Base-by-base conservation (phyloP, 2,888 invertebrate genomes). In the Anaspis maculata region DNA sequence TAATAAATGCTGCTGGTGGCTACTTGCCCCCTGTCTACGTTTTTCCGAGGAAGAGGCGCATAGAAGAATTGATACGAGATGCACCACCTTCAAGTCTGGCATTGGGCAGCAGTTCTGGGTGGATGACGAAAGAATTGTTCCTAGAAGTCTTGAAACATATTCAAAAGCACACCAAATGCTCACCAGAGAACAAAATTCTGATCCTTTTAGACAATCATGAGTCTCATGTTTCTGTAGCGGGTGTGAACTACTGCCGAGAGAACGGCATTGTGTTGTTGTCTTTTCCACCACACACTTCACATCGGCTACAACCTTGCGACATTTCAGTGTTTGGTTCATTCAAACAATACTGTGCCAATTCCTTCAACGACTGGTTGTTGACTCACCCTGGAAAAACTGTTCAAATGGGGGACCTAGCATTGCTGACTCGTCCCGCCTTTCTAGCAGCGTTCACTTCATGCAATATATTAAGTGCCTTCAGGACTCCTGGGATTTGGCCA, bases 131-230 rank as follows among this genome's bases (percentile, higher is more conserved):
- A 12, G 28, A 21, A 25, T 22, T 29, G 19, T 43, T 48, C 39
- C n/a, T 38, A 9, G 7, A 32, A 19, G 32, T 36, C 23, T 13
- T 49, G 4, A n/a, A 44, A 15, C 44, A 47, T 25, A 36, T 49
- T 34, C 30, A 37, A 11, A 22, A 31, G 16, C 41, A 46, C 29
- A 44, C 49, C 10, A 51, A 58, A 37, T 54, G 24, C 44, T 48
- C 29, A 14, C 19, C 3, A 26, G 37, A 32, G 10, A 19, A 27
- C 9, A 26, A 4, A 11, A 22, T 10, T 27, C 29, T 28, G 14
- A 14, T 30, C n/a, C 15, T 41, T 27, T 35, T 54, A 39, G 52
- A 56, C 33, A 53, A 54, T 30, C 54, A 55, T 25, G 52, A 53
- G 25, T 48, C 44, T 1, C 54, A 52, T 39, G 44, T 27, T 14